Conservation (phyloP, 2,113 vertebrate genomes). For the Carassius auratus region DNA sequence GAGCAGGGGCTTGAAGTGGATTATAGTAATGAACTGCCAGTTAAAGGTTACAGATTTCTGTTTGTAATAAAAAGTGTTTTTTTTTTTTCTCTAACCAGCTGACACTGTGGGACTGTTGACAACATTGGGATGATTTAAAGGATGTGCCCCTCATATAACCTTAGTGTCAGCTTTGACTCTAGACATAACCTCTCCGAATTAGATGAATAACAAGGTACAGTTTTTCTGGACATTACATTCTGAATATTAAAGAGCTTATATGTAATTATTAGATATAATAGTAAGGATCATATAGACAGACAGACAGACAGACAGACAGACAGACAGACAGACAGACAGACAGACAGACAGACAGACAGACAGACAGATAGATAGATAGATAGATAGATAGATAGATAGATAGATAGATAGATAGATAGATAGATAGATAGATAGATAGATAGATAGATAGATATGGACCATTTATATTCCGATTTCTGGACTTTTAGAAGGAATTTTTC, state of each 20-base stretch:
- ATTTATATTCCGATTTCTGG: not conserved
- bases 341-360: no score
- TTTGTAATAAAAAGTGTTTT: conserved; percentile 52
- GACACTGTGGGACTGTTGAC: conserved; percentile 57
- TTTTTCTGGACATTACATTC: conserved; percentile 29
- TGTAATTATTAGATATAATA: no score
- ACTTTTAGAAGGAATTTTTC: conserved; percentile 45
- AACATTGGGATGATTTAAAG: conserved; percentile 60
- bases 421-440: no score
- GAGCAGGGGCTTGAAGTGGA: conserved; percentile 69
- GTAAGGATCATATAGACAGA: not conserved
- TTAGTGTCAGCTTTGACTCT: conserved; percentile 36
- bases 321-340: no score
- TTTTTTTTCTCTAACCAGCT: conserved; percentile 59
- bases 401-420: no score
- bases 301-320: no score
- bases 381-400: no score
- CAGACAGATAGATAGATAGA: no score
- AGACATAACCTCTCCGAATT: conserved; percentile 22
- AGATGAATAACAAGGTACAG: conserved; percentile 21
- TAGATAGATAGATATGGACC: not conserved
- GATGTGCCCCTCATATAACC: conserved; percentile 66
- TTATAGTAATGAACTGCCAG: conserved; percentile 74
- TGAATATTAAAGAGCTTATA: not conserved
- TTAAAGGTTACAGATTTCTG: conserved; percentile 68